Base-by-base conservation (phyloP, 2,797 vertebrate species). In the Naso thynnoides region DNA sequence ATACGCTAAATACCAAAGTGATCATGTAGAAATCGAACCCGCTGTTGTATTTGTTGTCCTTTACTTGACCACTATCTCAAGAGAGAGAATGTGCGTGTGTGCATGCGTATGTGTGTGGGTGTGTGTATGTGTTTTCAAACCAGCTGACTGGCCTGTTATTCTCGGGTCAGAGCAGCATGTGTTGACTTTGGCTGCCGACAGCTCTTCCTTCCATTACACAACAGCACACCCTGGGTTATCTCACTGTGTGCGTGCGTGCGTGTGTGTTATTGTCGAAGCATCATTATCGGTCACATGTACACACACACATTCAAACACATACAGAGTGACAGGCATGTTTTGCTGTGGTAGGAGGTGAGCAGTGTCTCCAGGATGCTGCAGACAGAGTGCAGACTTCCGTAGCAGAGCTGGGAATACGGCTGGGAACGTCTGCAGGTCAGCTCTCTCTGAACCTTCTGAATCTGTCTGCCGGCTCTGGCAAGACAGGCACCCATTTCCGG, bases 351-450 rank as follows among this genome's bases (percentile, higher is more conserved):
- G 56, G 86, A 85, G 85, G 83, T 86, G 82, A 91, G 74, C 54
- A 16, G 56, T 69, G 83, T 81, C 82, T 86, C 73, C 91, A 91
- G 91, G 91, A 92, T 90, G 86, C 86, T 64, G 73, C 15, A 76
- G 86, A 86, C 74, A 45, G 73, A 82, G 71, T 26, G 76, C 90
- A 89, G 88, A 86, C 88, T 89, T 93, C 91, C 89, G 64, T 60
- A 50, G 61, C 39, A 3, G 58, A 64, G 70, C 76, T 61, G 76
- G 86, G 81, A 91, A 86, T 52, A 62, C 8, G 59, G 76, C 82
- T 90, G 88, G 91, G 90, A 93, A 91, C 74, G 79, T 92, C 86
- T 89, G 82, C 65, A 70, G 78, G 79, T 89, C 81, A 74, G 80
- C 79, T 73, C 87, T 84, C 74, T 88, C 82, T 84, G 83, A 89